These are phyloP conservation scores for Paramuricea clavata DNA, from an alignment of 92 coral and sea anemone species.

Conservation along the genomic window DNA sequence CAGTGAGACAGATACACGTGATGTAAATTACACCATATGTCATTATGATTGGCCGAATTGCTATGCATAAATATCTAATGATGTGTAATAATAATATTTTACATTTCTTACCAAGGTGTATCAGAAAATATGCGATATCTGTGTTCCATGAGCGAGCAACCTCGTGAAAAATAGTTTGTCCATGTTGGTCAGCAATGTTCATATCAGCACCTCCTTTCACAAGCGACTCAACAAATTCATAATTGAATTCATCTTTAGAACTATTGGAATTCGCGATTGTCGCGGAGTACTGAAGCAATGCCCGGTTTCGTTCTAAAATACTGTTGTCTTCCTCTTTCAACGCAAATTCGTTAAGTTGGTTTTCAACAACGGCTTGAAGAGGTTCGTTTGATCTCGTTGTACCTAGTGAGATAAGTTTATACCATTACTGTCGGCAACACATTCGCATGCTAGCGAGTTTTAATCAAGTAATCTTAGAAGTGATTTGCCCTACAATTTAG, in stretches of 20 bases:
- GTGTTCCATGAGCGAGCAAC: constrained; percentile 43
- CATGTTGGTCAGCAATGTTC: constrained; percentile 11
- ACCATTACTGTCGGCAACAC: no score
- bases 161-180: constrained; percentile 29
- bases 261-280: constrained; percentile 11
- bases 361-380: constrained; percentile 10
- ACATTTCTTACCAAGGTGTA: constrained; percentile 9
- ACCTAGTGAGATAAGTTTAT: background rate
- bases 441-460: no score
- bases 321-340: constrained; percentile 3
- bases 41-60: background rate
- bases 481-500: no score
- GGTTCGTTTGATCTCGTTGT: constrained; percentile 9
- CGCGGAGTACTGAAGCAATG: constrained; percentile 19
- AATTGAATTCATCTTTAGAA: constrained; percentile 24
- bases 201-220: constrained; percentile 29
- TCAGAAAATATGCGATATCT: constrained; percentile 3
- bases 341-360: constrained; percentile 19
- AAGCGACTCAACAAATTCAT: constrained; percentile 22
- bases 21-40: background rate
- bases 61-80: background rate
- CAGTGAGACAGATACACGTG: no score
- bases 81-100: no score
- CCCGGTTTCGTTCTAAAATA: constrained; percentile 2
- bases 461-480: no score